Evolutionary conservation across 92 coral and sea anemone species (phyloP).

Genomic region (Hydrozoanthus gracilis): DNA sequence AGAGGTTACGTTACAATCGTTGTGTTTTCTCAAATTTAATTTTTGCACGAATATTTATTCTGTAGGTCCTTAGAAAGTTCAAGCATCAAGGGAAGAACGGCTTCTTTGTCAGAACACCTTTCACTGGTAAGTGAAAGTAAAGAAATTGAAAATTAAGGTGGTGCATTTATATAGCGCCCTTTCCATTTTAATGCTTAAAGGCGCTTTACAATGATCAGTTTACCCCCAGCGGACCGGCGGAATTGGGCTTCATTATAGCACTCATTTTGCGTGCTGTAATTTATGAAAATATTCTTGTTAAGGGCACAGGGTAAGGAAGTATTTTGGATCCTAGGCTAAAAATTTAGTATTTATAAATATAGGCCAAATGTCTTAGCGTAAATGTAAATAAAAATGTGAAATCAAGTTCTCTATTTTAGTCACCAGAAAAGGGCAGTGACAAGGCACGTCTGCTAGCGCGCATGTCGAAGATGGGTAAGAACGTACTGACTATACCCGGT

Average conservation of each 20-base stretch:
- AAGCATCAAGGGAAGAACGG: conserved; percentile 90
- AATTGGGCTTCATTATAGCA: too few species aligned
- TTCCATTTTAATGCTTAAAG: too few species aligned
- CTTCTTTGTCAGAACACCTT: conserved; percentile 86
- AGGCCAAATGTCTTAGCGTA: background rate
- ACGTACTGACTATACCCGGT: conserved; percentile 86
- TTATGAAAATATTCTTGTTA: too few species aligned
- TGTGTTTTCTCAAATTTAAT: background rate
- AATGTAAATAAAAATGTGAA: too few species aligned
- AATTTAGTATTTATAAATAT: too few species aligned
- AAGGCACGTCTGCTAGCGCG: conserved; percentile 94
- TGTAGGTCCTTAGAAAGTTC: conserved; percentile 55
- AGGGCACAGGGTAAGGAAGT: too few species aligned
- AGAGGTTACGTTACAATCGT: background rate
- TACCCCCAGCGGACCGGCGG: background rate
- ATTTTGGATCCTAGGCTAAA: too few species aligned
- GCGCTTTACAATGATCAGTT: too few species aligned
- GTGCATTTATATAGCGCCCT: too few species aligned
- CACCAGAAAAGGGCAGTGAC: conserved; percentile 91
- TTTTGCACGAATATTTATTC: background rate
- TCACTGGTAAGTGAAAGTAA: conserved; percentile 66
- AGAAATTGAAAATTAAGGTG: background rate
- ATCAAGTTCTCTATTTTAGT: conserved; percentile 55
- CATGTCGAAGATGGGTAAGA: conserved; percentile 99
- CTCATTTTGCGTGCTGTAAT: too few species aligned